Percentiles rank a stretch among this genome's conserved stretches.
Evolutionary conservation across 1,140 invertebrate genomes (phyloP).

Genomic region (Drosophila mayri): DNA sequence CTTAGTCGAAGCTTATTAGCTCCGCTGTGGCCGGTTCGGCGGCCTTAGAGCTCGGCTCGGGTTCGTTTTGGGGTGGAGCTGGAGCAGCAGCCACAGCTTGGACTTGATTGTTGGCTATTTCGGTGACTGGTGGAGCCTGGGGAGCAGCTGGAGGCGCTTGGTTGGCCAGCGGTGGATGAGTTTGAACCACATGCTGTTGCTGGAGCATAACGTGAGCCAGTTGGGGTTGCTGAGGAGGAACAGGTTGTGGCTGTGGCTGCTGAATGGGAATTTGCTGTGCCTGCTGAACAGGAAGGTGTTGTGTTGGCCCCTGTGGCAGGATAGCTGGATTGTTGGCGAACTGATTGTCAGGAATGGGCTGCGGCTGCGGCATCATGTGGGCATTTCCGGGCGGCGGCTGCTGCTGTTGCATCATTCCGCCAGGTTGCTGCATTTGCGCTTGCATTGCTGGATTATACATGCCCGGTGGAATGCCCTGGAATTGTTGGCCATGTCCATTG

Average conservation of each 20-base stretch:
- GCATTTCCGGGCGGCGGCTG: slow-evolving; percentile 35
- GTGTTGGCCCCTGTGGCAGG: slow-evolving; percentile 17
- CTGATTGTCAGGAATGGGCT: slow-evolving; percentile 33
- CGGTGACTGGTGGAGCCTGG: slow-evolving; percentile 71
- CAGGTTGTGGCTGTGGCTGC: slow-evolving; percentile 25
- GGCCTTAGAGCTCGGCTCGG: slow-evolving; percentile 69
- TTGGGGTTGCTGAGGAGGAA: slow-evolving; percentile 55
- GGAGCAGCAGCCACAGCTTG: slow-evolving; percentile 70
- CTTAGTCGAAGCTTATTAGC: slow-evolving; percentile 90
- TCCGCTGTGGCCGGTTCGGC: slow-evolving; percentile 88
- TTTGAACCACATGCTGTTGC: slow-evolving; percentile 75
- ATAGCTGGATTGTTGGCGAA: slow-evolving; percentile 31
- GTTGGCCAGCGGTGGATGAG: slow-evolving; percentile 65
- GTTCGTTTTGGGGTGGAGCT: slow-evolving; percentile 84
- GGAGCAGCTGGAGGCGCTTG: slow-evolving; percentile 64
- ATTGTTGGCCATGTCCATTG: slow-evolving; percentile 54
- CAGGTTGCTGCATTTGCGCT: slow-evolving; percentile 59
- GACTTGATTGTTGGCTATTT: slow-evolving; percentile 58
- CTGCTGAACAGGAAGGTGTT: slow-evolving; percentile 60
- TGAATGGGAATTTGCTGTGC: slow-evolving; percentile 49
- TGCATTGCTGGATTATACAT: slow-evolving; percentile 68
- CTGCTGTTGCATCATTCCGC: slow-evolving; percentile 32
- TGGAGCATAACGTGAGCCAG: slow-evolving; percentile 84
- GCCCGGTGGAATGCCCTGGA: slow-evolving; percentile 61
- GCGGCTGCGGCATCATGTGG: slow-evolving; percentile 35